Conservation (phyloP, 2,113 vertebrate species). For the Crotalus tigris region DNA sequence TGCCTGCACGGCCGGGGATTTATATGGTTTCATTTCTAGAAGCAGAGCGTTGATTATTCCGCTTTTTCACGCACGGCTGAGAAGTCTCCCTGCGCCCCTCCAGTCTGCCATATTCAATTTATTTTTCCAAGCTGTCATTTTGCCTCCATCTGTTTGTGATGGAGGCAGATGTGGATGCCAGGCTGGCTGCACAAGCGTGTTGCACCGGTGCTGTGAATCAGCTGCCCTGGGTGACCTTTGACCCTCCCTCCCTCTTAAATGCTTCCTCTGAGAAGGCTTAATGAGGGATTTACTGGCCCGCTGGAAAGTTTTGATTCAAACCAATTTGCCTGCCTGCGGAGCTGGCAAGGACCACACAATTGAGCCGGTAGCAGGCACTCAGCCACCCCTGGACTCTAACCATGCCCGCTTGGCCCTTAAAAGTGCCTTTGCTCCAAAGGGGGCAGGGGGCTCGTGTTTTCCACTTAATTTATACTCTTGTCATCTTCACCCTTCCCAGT, state of each 20-base stretch:
- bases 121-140: slow-evolving; percentile 76
- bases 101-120: slow-evolving; percentile 65
- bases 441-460: slow-evolving; percentile 56
- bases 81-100: slow-evolving; percentile 60
- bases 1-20: not conserved
- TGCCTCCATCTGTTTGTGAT: slow-evolving; percentile 59
- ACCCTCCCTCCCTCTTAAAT: slow-evolving; percentile 77
- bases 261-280: slow-evolving; percentile 89
- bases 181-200: slow-evolving; percentile 61
- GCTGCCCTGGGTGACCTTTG: slow-evolving; percentile 78
- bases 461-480: slow-evolving; percentile 45
- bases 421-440: slow-evolving; percentile 58
- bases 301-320: slow-evolving; percentile 88
- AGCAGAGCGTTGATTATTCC: slow-evolving; percentile 4
- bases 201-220: slow-evolving; percentile 79
- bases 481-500: slow-evolving; percentile 36
- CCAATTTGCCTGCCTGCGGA: slow-evolving; percentile 74
- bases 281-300: slow-evolving; percentile 89
- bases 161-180: slow-evolving; percentile 67
- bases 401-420: slow-evolving; percentile 70
- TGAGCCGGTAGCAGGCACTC: slow-evolving; percentile 66
- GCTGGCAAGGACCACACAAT: slow-evolving; percentile 85
- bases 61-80: slow-evolving; percentile 36
- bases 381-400: slow-evolving; percentile 68
- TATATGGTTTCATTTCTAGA: slow-evolving; percentile 18